Percentiles rank a stretch among this genome's conserved stretches.
phyloP scores from a whole-genome alignment of 2,797 vertebrate species.

The Acestrorhynchus altus region DNA sequence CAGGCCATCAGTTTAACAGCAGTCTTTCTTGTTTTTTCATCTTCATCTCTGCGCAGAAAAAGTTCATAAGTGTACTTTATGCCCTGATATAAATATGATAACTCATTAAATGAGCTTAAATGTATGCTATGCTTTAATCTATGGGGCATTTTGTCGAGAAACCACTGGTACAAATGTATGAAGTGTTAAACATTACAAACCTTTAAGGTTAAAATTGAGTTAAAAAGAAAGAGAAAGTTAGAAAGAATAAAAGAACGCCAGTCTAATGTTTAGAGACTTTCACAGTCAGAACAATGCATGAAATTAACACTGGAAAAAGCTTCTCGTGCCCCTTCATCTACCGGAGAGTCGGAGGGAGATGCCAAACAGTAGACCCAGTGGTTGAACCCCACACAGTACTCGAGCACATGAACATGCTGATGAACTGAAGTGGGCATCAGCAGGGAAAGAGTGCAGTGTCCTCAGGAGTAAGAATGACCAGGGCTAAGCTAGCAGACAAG shows the following conservation, averaged over 20 bases:
- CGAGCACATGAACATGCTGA: not conserved
- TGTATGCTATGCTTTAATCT: too few relatives aligned
- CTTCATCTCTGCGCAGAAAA: slow-evolving; percentile 34
- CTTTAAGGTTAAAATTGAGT: not conserved
- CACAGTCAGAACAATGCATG: not conserved
- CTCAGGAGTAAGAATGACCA: not conserved
- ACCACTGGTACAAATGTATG: too few relatives aligned
- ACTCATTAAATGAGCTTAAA: too few relatives aligned
- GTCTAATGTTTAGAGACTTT: not conserved
- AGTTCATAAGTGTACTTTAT: slow-evolving; percentile 36
- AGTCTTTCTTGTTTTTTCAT: slow-evolving; percentile 45
- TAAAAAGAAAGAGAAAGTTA: not conserved
- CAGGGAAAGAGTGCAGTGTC: too few relatives aligned
- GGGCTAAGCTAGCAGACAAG: not conserved
- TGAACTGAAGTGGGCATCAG: not conserved
- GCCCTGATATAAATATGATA: not conserved
- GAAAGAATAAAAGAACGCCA: not conserved
- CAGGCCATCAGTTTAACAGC: slow-evolving; percentile 9
- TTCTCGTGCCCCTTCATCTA: not conserved
- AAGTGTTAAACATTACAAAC: too few relatives aligned
- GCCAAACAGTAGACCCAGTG: not conserved
- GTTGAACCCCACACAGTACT: not conserved
- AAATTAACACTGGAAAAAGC: not conserved
- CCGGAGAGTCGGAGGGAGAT: not conserved
- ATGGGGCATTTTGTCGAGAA: too few relatives aligned